Conservation (phyloP, 2,888 invertebrate genomes). For the Tenthredo mesomela region DNA sequence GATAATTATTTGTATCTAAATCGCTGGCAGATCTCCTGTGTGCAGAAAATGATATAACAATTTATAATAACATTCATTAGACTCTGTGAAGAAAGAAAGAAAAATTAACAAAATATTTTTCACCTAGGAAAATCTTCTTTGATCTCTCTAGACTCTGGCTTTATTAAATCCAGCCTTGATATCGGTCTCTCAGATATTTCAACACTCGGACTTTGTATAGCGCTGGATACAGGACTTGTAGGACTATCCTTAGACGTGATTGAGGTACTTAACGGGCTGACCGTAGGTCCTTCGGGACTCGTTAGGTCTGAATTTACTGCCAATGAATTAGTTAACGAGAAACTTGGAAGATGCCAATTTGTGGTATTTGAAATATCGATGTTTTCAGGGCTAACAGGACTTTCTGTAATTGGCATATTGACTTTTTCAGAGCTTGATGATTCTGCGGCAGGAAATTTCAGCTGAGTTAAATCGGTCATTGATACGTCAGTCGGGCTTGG, state of each 20-base stretch:
- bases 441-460: conserved; percentile 54
- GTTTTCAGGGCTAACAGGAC: conserved; percentile 58
- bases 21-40: background rate
- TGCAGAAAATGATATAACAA: background rate
- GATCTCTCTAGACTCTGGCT: background rate
- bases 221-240: conserved; percentile 79
- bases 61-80: background rate
- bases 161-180: conserved; percentile 35
- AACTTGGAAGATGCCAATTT: conserved; percentile 54
- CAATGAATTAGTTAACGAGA: conserved; percentile 62
- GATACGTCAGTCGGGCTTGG: conserved; percentile 62
- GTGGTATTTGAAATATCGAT: conserved; percentile 52
- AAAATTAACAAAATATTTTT: too few species aligned
- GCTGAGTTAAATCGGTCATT: conserved; percentile 61
- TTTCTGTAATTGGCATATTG: conserved; percentile 56
- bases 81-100: background rate
- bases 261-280: conserved; percentile 68
- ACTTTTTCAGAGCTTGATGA: conserved; percentile 55
- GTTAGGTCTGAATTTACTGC: conserved; percentile 65
- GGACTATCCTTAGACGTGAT: conserved; percentile 80
- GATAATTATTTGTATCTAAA: conserved; percentile 1
- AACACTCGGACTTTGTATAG: conserved; percentile 78
- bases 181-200: conserved; percentile 79
- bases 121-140: conserved; percentile 31
- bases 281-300: conserved; percentile 66